phyloP scores from a whole-genome alignment of 1,140 invertebrate species.

The Akabosia matsudoensis region DNA sequence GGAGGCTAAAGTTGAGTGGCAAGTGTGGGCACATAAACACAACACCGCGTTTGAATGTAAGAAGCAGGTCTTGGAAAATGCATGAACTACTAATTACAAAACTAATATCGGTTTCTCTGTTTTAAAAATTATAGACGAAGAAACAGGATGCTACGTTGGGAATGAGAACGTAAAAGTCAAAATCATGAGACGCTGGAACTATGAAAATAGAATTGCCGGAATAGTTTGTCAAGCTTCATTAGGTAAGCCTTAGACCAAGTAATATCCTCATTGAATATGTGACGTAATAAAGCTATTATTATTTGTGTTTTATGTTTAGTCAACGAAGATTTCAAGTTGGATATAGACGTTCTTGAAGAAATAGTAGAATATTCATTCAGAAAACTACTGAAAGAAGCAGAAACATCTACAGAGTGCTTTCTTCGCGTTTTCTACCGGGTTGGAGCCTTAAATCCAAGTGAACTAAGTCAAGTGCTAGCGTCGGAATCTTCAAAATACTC shows the following conservation, averaged over 20 bases:
- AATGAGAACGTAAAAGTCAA: constrained; percentile 64
- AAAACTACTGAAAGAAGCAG: constrained; percentile 65
- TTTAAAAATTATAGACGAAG: constrained; percentile 65
- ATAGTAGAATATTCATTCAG: constrained; percentile 68
- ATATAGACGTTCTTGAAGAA: constrained; percentile 61
- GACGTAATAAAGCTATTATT: not conserved
- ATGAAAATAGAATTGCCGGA: constrained; percentile 79
- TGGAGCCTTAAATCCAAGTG: constrained; percentile 56
- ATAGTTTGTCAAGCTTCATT: constrained; percentile 76
- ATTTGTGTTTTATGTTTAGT: constrained; percentile 12
- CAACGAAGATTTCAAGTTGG: constrained; percentile 52
- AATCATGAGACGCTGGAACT: constrained; percentile 77
- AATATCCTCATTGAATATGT: too few relatives aligned
- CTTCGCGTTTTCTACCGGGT: constrained; percentile 73
- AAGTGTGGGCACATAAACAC: constrained; percentile 80
- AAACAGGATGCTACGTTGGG: constrained; percentile 73
- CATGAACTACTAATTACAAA: constrained; percentile 6
- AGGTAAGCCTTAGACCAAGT: too few relatives aligned
- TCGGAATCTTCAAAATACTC: constrained; percentile 53
- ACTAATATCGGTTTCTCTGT: not conserved
- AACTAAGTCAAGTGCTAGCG: constrained; percentile 57
- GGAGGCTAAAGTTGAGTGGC: constrained; percentile 83
- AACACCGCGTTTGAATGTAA: constrained; percentile 82
- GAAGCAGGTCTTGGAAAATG: too few relatives aligned
- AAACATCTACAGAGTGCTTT: constrained; percentile 60